phyloP scores from a whole-genome alignment of 2,113 vertebrate species.

The Thinocorus orbignyianus region DNA sequence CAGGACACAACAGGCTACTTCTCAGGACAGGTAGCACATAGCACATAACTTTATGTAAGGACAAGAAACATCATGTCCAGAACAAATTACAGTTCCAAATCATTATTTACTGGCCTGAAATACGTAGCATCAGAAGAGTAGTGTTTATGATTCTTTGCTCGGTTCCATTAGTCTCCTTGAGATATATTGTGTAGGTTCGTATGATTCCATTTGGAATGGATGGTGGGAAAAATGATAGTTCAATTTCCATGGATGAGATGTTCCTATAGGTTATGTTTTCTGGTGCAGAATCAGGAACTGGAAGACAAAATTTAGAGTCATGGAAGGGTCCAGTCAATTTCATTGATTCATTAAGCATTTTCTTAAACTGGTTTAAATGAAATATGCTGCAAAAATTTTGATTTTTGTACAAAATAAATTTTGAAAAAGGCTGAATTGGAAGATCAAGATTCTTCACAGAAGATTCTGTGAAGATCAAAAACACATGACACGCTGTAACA shows the following conservation, averaged over 20 bases:
- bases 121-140: conserved; percentile 45
- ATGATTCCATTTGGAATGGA: conserved; percentile 77
- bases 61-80: neutral
- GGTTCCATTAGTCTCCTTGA: conserved; percentile 63
- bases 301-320: conserved; percentile 11
- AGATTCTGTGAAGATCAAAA: neutral
- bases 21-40: neutral
- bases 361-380: neutral
- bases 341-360: neutral
- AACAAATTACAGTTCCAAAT: neutral
- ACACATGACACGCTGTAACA: neutral
- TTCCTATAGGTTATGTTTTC: conserved; percentile 80
- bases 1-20: neutral
- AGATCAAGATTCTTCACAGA: neutral
- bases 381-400: neutral
- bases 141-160: conserved; percentile 72
- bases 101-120: conserved; percentile 72
- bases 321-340: neutral
- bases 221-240: conserved; percentile 77
- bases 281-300: conserved; percentile 79
- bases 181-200: conserved; percentile 78
- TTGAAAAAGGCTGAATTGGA: neutral
- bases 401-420: neutral
- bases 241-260: conserved; percentile 77
- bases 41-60: neutral